These are phyloP conservation scores for Drosophila cognata DNA, from an alignment of 2,888 invertebrate species.

Conservation along the genomic window DNA sequence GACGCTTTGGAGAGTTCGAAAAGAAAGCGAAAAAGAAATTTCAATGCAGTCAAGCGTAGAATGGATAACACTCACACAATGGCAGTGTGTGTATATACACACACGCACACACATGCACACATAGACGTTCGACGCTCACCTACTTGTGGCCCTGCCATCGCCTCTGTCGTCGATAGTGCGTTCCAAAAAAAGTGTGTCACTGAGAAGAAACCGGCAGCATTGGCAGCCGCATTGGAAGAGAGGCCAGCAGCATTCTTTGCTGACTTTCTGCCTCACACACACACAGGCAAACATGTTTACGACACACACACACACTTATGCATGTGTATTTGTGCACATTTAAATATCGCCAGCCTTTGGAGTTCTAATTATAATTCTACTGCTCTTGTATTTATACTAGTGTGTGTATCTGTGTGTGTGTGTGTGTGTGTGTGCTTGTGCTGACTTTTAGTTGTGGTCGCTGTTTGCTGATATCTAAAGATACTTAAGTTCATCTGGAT, in stretches of 20 bases:
- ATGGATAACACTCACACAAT: conserved; percentile 55
- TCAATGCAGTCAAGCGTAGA: conserved; percentile 77
- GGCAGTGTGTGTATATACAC: background rate
- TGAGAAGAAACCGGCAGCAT: conserved; percentile 57
- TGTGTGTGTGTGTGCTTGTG: conserved; percentile 24
- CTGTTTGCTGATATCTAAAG: conserved; percentile 53
- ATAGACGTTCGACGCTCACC: conserved; percentile 52
- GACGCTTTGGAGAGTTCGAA: conserved; percentile 60
- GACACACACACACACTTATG: conserved; percentile 2
- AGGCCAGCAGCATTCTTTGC: conserved; percentile 63
- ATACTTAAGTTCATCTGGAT: conserved; percentile 76
- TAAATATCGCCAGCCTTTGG: conserved; percentile 20
- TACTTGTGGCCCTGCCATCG: conserved; percentile 60
- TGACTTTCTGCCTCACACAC: conserved; percentile 59
- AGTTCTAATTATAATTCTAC: conserved; percentile 59
- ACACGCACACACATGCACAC: conserved; percentile 15
- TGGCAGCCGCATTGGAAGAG: conserved; percentile 46
- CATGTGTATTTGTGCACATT: conserved; percentile 6
- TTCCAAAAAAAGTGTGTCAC: conserved; percentile 68
- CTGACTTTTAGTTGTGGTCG: conserved; percentile 36
- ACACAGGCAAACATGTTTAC: conserved; percentile 2
- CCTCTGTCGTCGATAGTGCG: conserved; percentile 9
- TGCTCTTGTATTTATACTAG: background rate
- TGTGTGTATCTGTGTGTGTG: background rate
- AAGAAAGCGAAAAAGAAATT: conserved; percentile 79